Conservation (phyloP, 1,140 invertebrate genomes). For the Drosophila leontia region DNA sequence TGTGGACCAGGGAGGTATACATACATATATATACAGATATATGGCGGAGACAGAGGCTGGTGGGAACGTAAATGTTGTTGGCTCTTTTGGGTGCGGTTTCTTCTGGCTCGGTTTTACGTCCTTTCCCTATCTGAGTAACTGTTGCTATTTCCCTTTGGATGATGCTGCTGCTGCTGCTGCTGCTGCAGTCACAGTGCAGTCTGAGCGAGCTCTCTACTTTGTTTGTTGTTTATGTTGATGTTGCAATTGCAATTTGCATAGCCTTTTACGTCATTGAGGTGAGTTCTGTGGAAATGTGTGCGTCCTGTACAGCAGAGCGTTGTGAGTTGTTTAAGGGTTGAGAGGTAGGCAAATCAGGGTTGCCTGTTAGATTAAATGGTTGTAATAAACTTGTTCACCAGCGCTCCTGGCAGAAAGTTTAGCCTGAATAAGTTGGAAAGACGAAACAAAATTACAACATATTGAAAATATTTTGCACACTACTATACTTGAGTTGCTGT, state of each 20-base stretch:
- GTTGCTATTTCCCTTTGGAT: conserved; percentile 48
- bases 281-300: conserved; percentile 26
- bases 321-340: neutral
- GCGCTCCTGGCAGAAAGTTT: neutral
- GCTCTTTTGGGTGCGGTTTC: conserved; percentile 49
- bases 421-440: neutral
- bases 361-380: conserved; percentile 17
- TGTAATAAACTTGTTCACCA: conserved; percentile 11
- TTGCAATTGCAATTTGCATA: conserved; percentile 48
- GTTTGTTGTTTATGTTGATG: conserved; percentile 50
- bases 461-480: neutral
- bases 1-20: conserved; percentile 1
- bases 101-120: conserved; percentile 19
- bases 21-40: neutral
- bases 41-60: neutral
- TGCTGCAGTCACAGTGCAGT: conserved; percentile 22
- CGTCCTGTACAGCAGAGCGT: neutral
- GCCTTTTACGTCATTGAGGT: conserved; percentile 45
- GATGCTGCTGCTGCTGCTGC: conserved; percentile 1
- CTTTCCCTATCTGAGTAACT: conserved; percentile 42
- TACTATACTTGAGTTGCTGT: neutral
- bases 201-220: conserved; percentile 30
- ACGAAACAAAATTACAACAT: neutral
- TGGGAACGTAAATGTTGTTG: conserved; percentile 51
- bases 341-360: conserved; percentile 15